Evolutionary conservation across 92 coral and sea anemone species (phyloP), one percentile per base, ranked within the genome.

Genomic region (Metridium senile): DNA sequence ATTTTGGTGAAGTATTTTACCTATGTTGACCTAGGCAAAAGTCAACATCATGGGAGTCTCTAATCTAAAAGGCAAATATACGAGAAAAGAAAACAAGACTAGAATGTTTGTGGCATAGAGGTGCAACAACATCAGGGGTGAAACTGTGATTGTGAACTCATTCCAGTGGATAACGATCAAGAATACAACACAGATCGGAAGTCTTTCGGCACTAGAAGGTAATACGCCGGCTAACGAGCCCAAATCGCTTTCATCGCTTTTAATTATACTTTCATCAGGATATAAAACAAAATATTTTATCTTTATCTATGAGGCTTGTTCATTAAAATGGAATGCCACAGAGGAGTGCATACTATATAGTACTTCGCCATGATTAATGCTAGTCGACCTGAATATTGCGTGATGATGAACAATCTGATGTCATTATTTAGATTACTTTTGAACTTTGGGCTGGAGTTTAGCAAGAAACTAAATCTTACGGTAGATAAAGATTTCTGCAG

Each of bases 201-300:
- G 78, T 73, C 68, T n/a, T 73, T 57, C n/a, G 54, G 78, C 26
- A 26, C 43, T 31, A 63, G 28, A 30, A 13, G 31, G 6, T 4
- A 39, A 63, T 63, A 39, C 23, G 59, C 59, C 62, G 65, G 21
- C 78, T 73, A 73, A 33, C 64, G 67, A 62, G 23, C 64, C 33
- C 11, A 19, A 73, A 73, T 73, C 57, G 57, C 78, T 54, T 57
- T 73, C 78, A 73, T 73, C 78, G 34, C 65, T 33, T 10, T 73
- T 73, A 73, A 73, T 73, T 58, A 73, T 45, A 73, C 56, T 73
- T 73, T 57, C 78, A 73, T 73, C 78, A 58, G 39, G 68, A 28
- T 58, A 10, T 73, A 62, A 13, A 73, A 58, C 33, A 73, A 58
- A 32, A 43, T 45, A 71, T 23, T 71, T 28, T 51, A 54, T 53